Conservation (phyloP, 2,888 invertebrate genomes). For the Endotricha flammealis region DNA sequence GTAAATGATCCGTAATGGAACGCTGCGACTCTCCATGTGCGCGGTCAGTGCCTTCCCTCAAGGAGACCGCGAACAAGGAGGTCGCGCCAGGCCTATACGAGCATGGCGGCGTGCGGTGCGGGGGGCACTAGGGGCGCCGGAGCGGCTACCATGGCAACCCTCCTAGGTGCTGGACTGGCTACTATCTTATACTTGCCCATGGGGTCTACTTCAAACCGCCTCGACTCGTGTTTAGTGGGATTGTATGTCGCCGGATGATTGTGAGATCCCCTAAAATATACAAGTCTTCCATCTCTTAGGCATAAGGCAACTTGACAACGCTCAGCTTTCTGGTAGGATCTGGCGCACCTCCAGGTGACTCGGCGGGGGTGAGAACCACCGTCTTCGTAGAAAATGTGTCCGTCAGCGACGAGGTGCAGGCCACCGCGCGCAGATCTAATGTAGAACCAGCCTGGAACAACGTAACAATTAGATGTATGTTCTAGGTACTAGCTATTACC, state of each 20-base stretch:
- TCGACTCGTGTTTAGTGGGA: constrained; percentile 64
- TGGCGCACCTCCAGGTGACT: constrained; percentile 70
- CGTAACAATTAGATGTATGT: constrained; percentile 25
- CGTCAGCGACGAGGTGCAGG: constrained; percentile 65
- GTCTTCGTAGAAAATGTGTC: constrained; percentile 73
- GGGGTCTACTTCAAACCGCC: constrained; percentile 67
- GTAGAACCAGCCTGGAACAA: constrained; percentile 71
- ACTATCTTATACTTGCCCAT: constrained; percentile 75
- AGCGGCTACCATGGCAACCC: constrained; percentile 27
- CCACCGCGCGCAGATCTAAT: constrained; percentile 71
- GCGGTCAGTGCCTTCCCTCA: constrained; percentile 56
- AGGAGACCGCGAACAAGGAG: constrained; percentile 70
- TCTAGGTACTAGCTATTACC: background rate
- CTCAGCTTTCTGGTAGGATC: constrained; percentile 71
- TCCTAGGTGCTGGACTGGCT: constrained; percentile 39
- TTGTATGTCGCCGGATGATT: constrained; percentile 70
- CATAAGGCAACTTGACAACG: constrained; percentile 71
- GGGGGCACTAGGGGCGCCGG: constrained; percentile 46
- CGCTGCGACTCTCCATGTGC: constrained; percentile 56
- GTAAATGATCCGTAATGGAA: constrained; percentile 2
- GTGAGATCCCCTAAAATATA: constrained; percentile 67
- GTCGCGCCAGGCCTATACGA: constrained; percentile 77
- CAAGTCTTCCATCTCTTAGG: constrained; percentile 65
- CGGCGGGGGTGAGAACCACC: constrained; percentile 69
- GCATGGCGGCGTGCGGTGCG: constrained; percentile 58